Conservation (phyloP, 2,113 vertebrate species). For the Hyperoodon ampullatus region DNA sequence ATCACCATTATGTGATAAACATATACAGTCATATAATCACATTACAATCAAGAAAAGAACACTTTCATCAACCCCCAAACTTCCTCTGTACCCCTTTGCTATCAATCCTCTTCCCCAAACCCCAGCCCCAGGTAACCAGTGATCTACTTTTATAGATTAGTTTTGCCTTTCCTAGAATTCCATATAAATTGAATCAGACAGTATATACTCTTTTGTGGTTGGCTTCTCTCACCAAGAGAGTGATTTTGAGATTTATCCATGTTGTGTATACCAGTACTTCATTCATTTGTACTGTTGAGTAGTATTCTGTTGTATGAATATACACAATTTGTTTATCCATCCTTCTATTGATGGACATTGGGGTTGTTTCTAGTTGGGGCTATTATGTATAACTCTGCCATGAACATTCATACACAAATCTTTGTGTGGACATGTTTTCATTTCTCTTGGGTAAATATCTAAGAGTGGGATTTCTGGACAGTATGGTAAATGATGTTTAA, state of each 20-base stretch:
- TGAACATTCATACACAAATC: background rate
- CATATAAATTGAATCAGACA: background rate
- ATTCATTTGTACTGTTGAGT: background rate
- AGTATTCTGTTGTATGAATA: background rate
- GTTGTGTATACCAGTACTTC: background rate
- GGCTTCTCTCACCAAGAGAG: background rate
- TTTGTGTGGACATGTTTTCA: background rate
- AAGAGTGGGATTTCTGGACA: background rate
- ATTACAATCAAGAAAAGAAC: background rate
- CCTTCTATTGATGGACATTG: background rate
- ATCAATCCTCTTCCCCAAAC: background rate
- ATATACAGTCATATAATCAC: background rate
- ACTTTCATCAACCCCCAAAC: background rate
- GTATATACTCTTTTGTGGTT: background rate
- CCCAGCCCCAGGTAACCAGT: background rate
- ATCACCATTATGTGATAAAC: background rate
- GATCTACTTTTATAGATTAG: background rate
- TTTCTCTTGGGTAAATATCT: background rate
- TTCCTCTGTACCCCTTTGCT: background rate
- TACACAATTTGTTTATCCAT: background rate
- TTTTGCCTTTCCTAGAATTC: background rate
- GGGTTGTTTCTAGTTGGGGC: background rate
- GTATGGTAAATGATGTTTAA: background rate
- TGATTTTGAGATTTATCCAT: background rate
- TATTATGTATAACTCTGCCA: background rate